These are phyloP conservation scores for Pterostichus madidus DNA, from an alignment of 2,888 invertebrate genomes.

Conservation along the genomic window DNA sequence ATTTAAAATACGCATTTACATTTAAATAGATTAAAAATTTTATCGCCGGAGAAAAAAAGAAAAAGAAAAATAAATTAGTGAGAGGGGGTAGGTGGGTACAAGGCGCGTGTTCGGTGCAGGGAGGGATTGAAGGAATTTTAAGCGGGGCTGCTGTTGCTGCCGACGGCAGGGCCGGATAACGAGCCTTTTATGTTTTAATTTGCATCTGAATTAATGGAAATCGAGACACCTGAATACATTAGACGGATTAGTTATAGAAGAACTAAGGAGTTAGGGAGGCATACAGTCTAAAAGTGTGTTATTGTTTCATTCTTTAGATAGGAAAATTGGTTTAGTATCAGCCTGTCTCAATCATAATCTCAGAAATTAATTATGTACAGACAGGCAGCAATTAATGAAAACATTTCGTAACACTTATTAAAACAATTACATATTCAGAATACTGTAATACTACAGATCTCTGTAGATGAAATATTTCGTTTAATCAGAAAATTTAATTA, in stretches of 20 bases:
- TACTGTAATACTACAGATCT: too few relatives aligned
- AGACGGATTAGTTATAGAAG: constrained; percentile 51
- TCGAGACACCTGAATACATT: constrained; percentile 65
- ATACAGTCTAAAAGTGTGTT: constrained; percentile 8
- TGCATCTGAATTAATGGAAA: constrained; percentile 65
- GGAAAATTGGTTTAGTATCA: background rate
- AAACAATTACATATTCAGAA: too few relatives aligned
- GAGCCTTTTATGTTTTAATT: constrained; percentile 65
- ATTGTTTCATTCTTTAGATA: constrained; percentile 44
- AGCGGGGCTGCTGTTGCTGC: constrained; percentile 36
- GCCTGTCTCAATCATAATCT: constrained; percentile 1
- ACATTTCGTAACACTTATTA: background rate
- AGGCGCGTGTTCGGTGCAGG: constrained; percentile 28
- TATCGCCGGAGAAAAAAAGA: constrained; percentile 53
- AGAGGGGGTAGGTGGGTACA: background rate
- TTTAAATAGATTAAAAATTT: constrained; percentile 63
- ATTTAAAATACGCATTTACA: constrained; percentile 63
- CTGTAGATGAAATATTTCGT: too few relatives aligned
- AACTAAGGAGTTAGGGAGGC: background rate
- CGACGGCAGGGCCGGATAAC: constrained; percentile 55
- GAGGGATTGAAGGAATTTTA: constrained; percentile 29
- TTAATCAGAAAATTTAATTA: too few relatives aligned
- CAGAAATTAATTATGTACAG: constrained; percentile 3
- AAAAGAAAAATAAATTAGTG: constrained; percentile 17
- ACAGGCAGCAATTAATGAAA: background rate